phyloP scores from a whole-genome alignment of 2,797 vertebrate genomes.

The Fundulus diaphanus region DNA sequence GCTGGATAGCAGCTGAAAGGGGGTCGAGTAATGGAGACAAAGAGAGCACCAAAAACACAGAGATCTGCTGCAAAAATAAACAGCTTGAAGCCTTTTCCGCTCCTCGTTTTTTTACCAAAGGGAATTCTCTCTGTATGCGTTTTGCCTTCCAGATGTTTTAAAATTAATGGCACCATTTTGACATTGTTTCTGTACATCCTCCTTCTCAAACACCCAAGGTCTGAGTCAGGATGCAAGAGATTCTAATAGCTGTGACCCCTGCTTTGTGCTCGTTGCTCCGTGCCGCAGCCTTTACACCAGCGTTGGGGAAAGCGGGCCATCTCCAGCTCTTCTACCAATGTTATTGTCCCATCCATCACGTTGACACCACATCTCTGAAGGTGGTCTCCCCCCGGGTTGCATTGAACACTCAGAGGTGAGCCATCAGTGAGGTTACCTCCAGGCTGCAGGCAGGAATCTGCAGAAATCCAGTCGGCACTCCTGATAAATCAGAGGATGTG shows the following conservation, averaged over 20 bases:
- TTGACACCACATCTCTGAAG: slow-evolving; percentile 57
- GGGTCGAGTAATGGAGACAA: slow-evolving; percentile 31
- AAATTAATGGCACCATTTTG: slow-evolving; percentile 49
- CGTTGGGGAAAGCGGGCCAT: slow-evolving; percentile 59
- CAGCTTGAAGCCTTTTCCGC: slow-evolving; percentile 46
- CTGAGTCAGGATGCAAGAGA: slow-evolving; percentile 57
- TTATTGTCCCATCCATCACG: slow-evolving; percentile 74
- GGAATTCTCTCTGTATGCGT: slow-evolving; percentile 66
- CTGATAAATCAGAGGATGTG: slow-evolving; percentile 52
- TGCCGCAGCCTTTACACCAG: slow-evolving; percentile 53
- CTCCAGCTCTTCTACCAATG: slow-evolving; percentile 61
- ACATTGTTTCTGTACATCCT: slow-evolving; percentile 58
- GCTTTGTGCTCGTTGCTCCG: slow-evolving; percentile 25
- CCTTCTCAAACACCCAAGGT: slow-evolving; percentile 59
- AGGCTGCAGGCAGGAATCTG: slow-evolving; percentile 53
- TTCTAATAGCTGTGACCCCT: slow-evolving; percentile 61
- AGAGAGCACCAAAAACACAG: slow-evolving; percentile 48
- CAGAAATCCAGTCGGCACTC: slow-evolving; percentile 65
- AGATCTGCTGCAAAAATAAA: slow-evolving; percentile 63
- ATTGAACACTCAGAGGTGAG: slow-evolving; percentile 65
- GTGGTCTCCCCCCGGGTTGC: slow-evolving; percentile 61
- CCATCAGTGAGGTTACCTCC: slow-evolving; percentile 53
- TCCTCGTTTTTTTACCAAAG: slow-evolving; percentile 48
- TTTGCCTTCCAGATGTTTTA: slow-evolving; percentile 58
- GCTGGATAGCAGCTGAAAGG: slow-evolving; percentile 5